These are phyloP conservation scores for Eucidaris tribuloides DNA, from an alignment of 35 echinoderm and acorn worm species.

Conservation along the genomic window DNA sequence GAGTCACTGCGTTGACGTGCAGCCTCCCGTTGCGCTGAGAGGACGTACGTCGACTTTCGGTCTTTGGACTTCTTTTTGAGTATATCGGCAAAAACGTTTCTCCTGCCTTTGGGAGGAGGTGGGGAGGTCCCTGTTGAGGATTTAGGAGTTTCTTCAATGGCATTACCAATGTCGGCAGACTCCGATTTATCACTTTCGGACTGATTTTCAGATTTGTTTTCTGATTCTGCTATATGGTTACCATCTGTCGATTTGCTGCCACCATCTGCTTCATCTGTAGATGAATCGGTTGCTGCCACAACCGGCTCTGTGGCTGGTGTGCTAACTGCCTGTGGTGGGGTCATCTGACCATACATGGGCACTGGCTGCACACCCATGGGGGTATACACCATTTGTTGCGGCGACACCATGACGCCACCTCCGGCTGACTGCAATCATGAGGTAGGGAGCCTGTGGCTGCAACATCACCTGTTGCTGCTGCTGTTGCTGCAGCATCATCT, in stretches of 20 bases:
- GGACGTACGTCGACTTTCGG: constrained; percentile 33
- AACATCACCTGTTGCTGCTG: constrained; percentile 14
- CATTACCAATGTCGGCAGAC: constrained; percentile 11
- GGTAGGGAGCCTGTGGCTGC: neutral
- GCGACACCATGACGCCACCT: neutral
- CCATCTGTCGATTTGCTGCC: neutral
- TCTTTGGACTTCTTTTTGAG: constrained; percentile 43
- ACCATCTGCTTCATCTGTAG: neutral
- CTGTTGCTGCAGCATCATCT: constrained; percentile 51
- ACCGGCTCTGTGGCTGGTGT: neutral
- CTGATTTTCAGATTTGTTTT: neutral
- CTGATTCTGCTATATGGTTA: neutral
- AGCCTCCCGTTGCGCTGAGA: constrained; percentile 43
- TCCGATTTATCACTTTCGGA: neutral
- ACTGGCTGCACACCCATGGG: constrained; percentile 24
- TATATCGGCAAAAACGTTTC: constrained; percentile 33
- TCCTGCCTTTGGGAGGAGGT: constrained; percentile 4
- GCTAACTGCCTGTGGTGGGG: neutral
- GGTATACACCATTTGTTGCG: constrained; percentile 8
- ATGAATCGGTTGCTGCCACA: neutral
- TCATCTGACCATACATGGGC: constrained; percentile 5
- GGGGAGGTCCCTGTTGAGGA: neutral
- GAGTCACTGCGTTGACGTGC: constrained; percentile 46
- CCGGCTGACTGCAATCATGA: neutral
- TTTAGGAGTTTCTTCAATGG: constrained; percentile 2